Conservation (phyloP, 2,113 vertebrate genomes). For the Cacatua alba region DNA sequence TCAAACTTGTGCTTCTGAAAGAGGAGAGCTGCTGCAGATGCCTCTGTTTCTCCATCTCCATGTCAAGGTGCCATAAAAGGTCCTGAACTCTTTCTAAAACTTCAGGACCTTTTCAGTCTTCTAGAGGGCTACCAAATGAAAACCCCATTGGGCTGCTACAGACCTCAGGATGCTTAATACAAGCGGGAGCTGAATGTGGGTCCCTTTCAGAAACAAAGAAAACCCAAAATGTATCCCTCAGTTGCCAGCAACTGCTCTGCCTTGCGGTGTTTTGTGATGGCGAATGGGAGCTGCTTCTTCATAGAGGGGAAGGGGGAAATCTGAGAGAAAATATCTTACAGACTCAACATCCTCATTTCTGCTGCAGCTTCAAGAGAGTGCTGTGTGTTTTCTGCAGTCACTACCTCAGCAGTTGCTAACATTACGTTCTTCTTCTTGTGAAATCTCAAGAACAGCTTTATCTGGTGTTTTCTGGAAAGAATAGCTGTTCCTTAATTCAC, state of each 20-base stretch:
- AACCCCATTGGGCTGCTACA: neutral
- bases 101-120: neutral
- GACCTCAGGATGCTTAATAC: neutral
- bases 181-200: neutral
- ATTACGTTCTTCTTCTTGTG: neutral
- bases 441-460: constrained; percentile 77
- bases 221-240: neutral
- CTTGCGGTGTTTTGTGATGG: neutral
- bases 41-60: neutral
- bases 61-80: neutral
- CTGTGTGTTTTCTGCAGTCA: neutral
- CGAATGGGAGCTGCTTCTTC: neutral
- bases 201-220: neutral
- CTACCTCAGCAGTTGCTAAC: neutral
- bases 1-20: neutral
- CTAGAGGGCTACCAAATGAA: neutral
- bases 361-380: neutral
- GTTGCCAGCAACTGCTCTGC: neutral
- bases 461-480: constrained; percentile 80
- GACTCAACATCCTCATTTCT: neutral
- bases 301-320: neutral
- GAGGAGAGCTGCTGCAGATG: neutral
- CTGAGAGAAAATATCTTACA: neutral
- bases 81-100: neutral
- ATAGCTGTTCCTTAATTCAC: constrained; percentile 75